phyloP scores from a whole-genome alignment of 1,140 invertebrate species.

The Megalopta genalis region DNA sequence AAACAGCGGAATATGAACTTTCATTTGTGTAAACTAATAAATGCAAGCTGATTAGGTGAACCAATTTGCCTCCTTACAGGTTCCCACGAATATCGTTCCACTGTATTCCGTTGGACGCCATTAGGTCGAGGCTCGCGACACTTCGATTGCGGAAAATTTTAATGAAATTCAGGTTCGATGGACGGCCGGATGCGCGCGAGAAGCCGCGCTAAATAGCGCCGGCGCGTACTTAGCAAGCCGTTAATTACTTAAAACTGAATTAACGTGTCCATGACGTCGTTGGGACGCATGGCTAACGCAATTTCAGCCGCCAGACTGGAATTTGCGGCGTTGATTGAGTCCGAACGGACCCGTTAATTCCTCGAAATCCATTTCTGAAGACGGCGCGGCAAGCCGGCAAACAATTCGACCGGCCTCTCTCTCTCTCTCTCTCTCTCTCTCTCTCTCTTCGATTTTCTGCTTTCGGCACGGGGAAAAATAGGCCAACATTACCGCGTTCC shows the following conservation, averaged over 20 bases:
- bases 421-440: background rate
- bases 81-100: background rate
- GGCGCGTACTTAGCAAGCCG: background rate
- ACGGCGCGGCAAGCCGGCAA: background rate
- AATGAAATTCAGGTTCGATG: background rate
- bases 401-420: background rate
- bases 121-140: too few relatives aligned
- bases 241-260: conserved; percentile 35
- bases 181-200: background rate
- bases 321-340: background rate
- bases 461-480: background rate
- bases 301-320: background rate
- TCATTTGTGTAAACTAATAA: too few relatives aligned
- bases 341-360: background rate
- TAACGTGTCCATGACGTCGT: background rate
- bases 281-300: background rate
- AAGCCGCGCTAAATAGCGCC: too few relatives aligned
- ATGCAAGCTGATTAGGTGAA: too few relatives aligned
- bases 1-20: too few relatives aligned
- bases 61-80: too few relatives aligned
- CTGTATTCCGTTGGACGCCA: background rate
- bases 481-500: background rate
- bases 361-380: background rate
- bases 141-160: background rate
- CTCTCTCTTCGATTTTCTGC: background rate